Base-by-base conservation (phyloP, 2,888 invertebrate species). In the Pherbina coryleti region DNA sequence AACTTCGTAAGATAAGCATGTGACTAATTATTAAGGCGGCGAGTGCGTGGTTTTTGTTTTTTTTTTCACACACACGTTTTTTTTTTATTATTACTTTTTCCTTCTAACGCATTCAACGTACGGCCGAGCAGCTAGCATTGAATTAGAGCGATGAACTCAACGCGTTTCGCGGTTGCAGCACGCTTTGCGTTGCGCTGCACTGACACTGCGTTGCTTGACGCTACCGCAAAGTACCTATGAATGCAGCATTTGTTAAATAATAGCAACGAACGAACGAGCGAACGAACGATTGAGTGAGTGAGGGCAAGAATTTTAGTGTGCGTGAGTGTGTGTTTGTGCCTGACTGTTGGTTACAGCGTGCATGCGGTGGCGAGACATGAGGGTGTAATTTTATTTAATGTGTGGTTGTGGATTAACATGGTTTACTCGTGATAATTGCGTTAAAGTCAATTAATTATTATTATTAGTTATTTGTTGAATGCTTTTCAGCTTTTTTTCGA, bases 101-200 rank as follows among this genome's bases (percentile, higher is more conserved):
- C 19, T 55, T 55, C 22, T 55, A 22, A 22, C 19, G 22, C 22
- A n/a, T 19, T 17, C 62, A 31, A 8, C 28, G 31, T 11, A 5
- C 62, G 51, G 57, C 78, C 76, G 76, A 49, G 60, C 60, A 71
- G 79, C 80, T 82, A 83, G 82, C 87, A 87, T 86, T 87, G 87
- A 87, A 87, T 87, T 87, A 84, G 87, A 86, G 87, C 88, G 85
- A 87, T 87, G 87, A 87, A 87, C 87, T 88, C 85, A 51, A 22
- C 51, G 51, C 51, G 69, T 51, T 49, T 51, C n/a, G 69, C 69
- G 49, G 51, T 51, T 69, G 19, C 69, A 69, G 69, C 51, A 8
- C 5, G 34, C 64, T 8, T 34, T 34, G 9, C 64, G 34, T 34
- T 34, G 44, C 49, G 49, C 37, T 67, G 34, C 66, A 51, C 25